phyloP scores from a whole-genome alignment of 2,888 invertebrate species.

The Pandemis corylana region DNA sequence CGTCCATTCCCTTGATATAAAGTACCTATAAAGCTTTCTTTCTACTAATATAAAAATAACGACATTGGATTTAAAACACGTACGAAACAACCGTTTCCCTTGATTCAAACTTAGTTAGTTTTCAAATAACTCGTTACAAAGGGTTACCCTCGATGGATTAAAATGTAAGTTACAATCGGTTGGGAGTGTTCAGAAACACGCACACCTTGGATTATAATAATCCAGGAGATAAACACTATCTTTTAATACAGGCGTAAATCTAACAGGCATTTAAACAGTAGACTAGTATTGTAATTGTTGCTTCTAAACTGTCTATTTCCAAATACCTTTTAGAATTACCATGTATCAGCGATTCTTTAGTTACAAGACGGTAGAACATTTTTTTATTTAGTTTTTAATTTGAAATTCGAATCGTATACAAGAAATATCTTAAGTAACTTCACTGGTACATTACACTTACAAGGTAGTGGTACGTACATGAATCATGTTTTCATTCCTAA shows the following conservation, averaged over 20 bases:
- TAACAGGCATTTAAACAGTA: not conserved
- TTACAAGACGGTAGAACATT: no score
- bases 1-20: no score
- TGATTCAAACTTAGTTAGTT: not conserved
- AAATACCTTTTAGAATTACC: no score
- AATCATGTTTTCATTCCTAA: no score
- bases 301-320: not conserved
- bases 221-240: not conserved
- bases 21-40: no score
- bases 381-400: no score
- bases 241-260: not conserved
- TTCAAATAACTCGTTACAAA: not conserved
- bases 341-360: no score
- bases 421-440: no score
- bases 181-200: not conserved
- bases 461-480: no score
- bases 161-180: not conserved
- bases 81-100: not conserved
- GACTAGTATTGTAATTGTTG: not conserved
- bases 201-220: not conserved
- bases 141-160: not conserved
- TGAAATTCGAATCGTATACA: no score
- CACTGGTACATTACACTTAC: no score
- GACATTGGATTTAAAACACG: not conserved
- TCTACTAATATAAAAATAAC: no score